Base-by-base conservation (phyloP, 2,888 invertebrate species). In the Cephus pygmeus region DNA sequence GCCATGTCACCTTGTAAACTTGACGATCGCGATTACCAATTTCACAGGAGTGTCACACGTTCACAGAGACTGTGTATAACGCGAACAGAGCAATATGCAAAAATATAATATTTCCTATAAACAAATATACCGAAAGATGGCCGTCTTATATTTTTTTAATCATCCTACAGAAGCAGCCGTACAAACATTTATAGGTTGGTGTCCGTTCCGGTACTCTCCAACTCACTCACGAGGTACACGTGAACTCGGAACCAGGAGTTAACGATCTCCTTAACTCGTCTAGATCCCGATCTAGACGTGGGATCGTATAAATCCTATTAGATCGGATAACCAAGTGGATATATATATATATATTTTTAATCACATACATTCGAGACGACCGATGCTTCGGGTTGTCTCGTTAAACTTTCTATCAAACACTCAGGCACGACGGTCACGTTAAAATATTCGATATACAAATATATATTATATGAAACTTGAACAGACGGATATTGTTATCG, bases 1-100 rank as follows among this genome's bases (percentile, higher is more conserved):
- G 95, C 95, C 91, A 91, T 91, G 71, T 71, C 68, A 56, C 71
- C 33, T 12, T 12, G 12, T 31, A 12, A 31, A 31, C 31, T 6
- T 6, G 12, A 71, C 11, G 71, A 71, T 56, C 56, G 23, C 23
- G 23, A 56, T 15, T 23, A 23, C 23, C 56, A 23, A 56, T 56
- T 56, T 23, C 23, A 56, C 23, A 23, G 56, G 31, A 71, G 71
- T 15, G 71, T 31, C 71, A 12, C 12, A 12, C 71, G 71, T 3
- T 34, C 71, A 1, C 23, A 23, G 1, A 56, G 23, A 56, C 23
- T 15, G 23, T 6, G 23, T 56, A 56, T 23, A 56, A 23, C 56
- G 56, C 15, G 56, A 56, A 23, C 12, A 35, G 35, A 35, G 9
- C 9, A 3, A 35, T 56, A 9, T 56, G 9, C 0, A 9, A 23